phyloP scores from a whole-genome alignment of 2,113 vertebrate species.

The Hemibagrus wyckioides region DNA sequence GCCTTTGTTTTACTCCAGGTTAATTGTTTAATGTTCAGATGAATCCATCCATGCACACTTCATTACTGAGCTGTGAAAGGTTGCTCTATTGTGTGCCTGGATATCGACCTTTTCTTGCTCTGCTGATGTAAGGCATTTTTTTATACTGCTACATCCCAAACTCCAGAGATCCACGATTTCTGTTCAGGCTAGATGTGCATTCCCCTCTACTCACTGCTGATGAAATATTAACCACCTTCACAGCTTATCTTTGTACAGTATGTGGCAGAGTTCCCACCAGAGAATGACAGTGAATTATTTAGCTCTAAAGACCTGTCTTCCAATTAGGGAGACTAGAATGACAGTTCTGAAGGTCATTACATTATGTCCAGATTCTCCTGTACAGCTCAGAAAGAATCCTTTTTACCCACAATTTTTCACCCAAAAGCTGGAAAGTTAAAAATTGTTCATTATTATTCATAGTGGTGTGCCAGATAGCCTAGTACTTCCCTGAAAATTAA shows the following conservation, averaged over 20 bases:
- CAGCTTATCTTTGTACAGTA: conserved; percentile 44
- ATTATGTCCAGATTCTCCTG: conserved; percentile 40
- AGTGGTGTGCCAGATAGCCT: not conserved
- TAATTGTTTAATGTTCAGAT: conserved; percentile 40
- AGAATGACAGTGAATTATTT: conserved; percentile 41
- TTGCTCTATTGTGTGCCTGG: conserved; percentile 8
- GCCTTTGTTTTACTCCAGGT: conserved; percentile 30
- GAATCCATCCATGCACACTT: conserved; percentile 38
- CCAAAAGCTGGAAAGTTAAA: conserved; percentile 36
- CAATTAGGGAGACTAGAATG: conserved; percentile 49
- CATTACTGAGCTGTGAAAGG: conserved; percentile 33
- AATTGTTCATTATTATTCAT: not conserved
- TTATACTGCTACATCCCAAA: conserved; percentile 29
- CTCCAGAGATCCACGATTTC: conserved; percentile 39
- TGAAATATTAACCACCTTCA: conserved; percentile 42
- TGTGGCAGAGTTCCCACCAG: conserved; percentile 28
- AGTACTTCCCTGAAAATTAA: not conserved
- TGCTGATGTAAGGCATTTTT: conserved; percentile 39
- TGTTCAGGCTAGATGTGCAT: conserved; percentile 26
- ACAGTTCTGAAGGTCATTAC: conserved; percentile 48
- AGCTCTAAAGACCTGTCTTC: conserved; percentile 32
- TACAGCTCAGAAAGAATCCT: conserved; percentile 6
- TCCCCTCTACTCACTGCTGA: conserved; percentile 20
- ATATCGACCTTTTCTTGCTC: conserved; percentile 37
- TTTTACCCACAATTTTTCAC: not conserved